Evolutionary conservation across 2,888 invertebrate genomes (phyloP).

Genomic region (Pasiphila rectangulata): DNA sequence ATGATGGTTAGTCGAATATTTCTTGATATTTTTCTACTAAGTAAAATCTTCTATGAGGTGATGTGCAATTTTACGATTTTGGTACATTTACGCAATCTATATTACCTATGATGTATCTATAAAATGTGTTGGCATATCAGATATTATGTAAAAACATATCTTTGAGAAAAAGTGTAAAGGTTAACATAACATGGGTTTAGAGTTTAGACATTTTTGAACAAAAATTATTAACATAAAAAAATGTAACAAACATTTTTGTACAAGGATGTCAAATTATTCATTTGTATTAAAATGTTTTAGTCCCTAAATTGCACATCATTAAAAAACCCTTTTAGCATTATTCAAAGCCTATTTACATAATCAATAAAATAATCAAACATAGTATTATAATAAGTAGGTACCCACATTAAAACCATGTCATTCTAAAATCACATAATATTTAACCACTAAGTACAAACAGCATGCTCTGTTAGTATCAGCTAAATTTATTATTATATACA

Average conservation of each 20-base stretch:
- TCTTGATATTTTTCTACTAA: slow-evolving; percentile 70
- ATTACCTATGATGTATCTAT: no score
- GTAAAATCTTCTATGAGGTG: slow-evolving; percentile 46
- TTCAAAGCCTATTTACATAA: slow-evolving; percentile 17
- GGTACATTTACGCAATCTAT: neutral
- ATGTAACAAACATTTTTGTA: no score
- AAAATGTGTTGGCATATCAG: slow-evolving; percentile 25
- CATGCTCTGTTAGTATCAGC: slow-evolving; percentile 63
- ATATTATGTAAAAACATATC: slow-evolving; percentile 26
- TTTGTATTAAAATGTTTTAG: neutral
- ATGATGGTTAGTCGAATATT: slow-evolving; percentile 62
- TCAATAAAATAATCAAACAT: slow-evolving; percentile 6
- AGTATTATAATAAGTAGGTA: neutral
- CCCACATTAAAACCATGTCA: slow-evolving; percentile 7
- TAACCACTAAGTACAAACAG: slow-evolving; percentile 52
- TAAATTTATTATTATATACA: slow-evolving; percentile 76
- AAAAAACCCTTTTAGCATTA: slow-evolving; percentile 16
- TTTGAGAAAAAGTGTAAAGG: slow-evolving; percentile 2
- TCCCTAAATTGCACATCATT: slow-evolving; percentile 32
- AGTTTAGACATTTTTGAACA: neutral
- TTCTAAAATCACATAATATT: slow-evolving; percentile 48
- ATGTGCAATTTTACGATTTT: slow-evolving; percentile 49
- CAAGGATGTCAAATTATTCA: neutral
- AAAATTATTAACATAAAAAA: neutral
- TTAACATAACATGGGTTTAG: no score